Evolutionary conservation across 2,113 vertebrate species (phyloP).

Genomic region (Callopanchax toddi): DNA sequence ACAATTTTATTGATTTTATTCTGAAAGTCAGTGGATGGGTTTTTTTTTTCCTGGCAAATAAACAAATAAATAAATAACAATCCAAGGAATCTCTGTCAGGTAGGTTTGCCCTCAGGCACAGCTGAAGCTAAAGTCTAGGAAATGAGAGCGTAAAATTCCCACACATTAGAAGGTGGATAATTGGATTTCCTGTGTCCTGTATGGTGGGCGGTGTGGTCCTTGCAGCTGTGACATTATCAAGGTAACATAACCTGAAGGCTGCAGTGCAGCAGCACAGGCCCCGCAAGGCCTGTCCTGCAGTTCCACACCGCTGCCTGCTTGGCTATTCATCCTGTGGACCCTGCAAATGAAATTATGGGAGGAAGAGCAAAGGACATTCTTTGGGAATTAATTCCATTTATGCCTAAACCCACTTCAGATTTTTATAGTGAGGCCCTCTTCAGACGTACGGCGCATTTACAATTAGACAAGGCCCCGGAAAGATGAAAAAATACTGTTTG

Average conservation of each 20-base stretch:
- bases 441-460: slow-evolving; percentile 72
- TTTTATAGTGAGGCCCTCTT: slow-evolving; percentile 73
- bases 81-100: slow-evolving; percentile 53
- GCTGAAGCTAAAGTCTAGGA: slow-evolving; percentile 62
- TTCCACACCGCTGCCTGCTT: slow-evolving; percentile 77
- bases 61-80: slow-evolving; percentile 58
- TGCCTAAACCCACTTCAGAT: slow-evolving; percentile 77
- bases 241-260: slow-evolving; percentile 81
- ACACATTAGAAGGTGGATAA: slow-evolving; percentile 73
- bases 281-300: slow-evolving; percentile 72
- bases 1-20: slow-evolving; percentile 46
- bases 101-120: slow-evolving; percentile 50
- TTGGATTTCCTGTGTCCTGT: slow-evolving; percentile 76
- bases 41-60: slow-evolving; percentile 41
- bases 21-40: slow-evolving; percentile 29
- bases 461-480: slow-evolving; percentile 74
- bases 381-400: slow-evolving; percentile 84
- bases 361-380: slow-evolving; percentile 84
- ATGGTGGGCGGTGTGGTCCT: slow-evolving; percentile 63
- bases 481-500: slow-evolving; percentile 45
- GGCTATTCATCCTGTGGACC: slow-evolving; percentile 81
- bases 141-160: slow-evolving; percentile 73
- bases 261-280: slow-evolving; percentile 57
- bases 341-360: slow-evolving; percentile 83
- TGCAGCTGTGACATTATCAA: slow-evolving; percentile 80